These are phyloP conservation scores for Octomys mimax DNA, from an alignment of 2,797 vertebrate genomes.

Conservation along the genomic window DNA sequence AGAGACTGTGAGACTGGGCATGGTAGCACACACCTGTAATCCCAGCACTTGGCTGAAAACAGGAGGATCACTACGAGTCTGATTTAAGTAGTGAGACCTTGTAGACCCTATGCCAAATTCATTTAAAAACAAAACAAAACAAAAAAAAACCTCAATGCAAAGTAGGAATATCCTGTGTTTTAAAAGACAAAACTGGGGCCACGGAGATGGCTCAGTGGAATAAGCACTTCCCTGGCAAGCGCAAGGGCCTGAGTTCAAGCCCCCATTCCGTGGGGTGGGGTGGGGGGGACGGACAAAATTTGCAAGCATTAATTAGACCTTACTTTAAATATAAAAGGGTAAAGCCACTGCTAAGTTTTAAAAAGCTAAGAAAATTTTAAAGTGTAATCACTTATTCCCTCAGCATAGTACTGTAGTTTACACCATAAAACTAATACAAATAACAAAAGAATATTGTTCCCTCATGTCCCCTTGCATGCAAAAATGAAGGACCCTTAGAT, in stretches of 20 bases:
- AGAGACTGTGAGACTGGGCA: no score
- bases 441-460: slow-evolving; percentile 61
- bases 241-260: no score
- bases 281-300: slow-evolving; percentile 38
- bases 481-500: slow-evolving; percentile 85
- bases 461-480: slow-evolving; percentile 86
- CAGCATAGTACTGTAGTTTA: neutral
- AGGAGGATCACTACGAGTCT: no score
- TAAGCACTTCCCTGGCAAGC: no score
- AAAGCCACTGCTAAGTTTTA: neutral
- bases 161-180: neutral
- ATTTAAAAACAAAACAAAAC: neutral
- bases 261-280: no score
- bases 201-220: no score
- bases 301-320: slow-evolving; percentile 8
- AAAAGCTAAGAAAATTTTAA: slow-evolving; percentile 33
- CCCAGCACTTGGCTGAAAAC: no score
- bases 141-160: no score
- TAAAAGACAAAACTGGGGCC: neutral
- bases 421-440: slow-evolving; percentile 19
- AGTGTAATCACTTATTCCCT: neutral
- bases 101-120: no score
- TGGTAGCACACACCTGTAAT: no score
- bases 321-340: neutral
- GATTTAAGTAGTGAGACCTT: no score